A percentile compares a stretch with the other conserved stretches of the same genome.
phyloP scores from a whole-genome alignment of 1,140 invertebrate genomes.

The Pararge aegeria region DNA sequence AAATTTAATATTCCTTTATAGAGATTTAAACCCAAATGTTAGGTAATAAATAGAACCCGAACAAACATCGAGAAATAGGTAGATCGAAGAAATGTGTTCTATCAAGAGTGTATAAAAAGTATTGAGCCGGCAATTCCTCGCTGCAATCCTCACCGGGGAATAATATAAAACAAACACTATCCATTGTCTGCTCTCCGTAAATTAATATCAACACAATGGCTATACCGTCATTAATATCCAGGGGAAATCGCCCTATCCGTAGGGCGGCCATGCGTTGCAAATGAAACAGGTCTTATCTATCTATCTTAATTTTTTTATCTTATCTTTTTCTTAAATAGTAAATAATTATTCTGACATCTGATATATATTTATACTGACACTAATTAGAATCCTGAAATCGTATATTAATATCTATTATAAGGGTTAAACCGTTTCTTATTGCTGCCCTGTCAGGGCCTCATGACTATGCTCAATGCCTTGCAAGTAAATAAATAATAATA shows the following conservation, averaged over 20 bases:
- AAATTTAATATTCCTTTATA: too few species aligned
- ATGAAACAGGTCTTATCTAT: neutral
- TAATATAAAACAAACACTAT: slow-evolving; percentile 9
- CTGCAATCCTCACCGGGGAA: neutral
- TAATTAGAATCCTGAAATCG: too few species aligned
- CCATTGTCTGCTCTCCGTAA: slow-evolving; percentile 13
- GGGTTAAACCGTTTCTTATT: too few species aligned
- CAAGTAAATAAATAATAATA: too few species aligned
- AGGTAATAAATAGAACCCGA: too few species aligned
- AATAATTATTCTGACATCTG: too few species aligned
- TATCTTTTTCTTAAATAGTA: too few species aligned
- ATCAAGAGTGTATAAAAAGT: neutral
- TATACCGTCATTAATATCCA: slow-evolving; percentile 36
- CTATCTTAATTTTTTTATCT: neutral
- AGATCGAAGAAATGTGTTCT: neutral
- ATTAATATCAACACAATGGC: slow-evolving; percentile 35
- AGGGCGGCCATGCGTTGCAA: neutral
- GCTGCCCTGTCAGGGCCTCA: too few species aligned
- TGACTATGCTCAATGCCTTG: too few species aligned
- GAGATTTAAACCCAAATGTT: too few species aligned
- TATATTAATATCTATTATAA: too few species aligned
- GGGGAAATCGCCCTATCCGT: slow-evolving; percentile 15
- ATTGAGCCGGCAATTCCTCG: neutral
- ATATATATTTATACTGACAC: too few species aligned
- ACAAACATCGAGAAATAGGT: neutral